Conservation (phyloP, 2,113 vertebrate genomes). For the Camelus bactrianus region DNA sequence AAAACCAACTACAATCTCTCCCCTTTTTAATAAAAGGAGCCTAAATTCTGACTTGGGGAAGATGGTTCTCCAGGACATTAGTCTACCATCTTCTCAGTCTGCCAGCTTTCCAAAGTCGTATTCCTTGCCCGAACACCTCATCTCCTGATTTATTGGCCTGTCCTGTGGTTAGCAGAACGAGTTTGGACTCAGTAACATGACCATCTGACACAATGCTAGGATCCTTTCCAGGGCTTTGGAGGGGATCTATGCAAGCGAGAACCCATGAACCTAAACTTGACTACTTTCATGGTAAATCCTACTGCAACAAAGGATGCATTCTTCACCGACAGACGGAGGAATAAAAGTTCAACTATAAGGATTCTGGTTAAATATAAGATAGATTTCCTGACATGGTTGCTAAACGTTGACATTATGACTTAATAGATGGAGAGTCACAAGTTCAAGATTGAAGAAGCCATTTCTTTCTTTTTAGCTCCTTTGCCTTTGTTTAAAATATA, state of each 20-base stretch:
- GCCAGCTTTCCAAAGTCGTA: no score
- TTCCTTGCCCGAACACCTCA: no score
- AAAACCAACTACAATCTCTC: no score
- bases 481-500: slow-evolving; percentile 51
- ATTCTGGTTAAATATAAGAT: slow-evolving; percentile 19
- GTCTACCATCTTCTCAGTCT: no score
- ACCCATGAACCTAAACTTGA: background rate
- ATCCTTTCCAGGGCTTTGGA: background rate
- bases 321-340: background rate
- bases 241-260: background rate
- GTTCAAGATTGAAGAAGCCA: slow-evolving; percentile 15
- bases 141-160: no score
- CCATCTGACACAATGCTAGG: background rate
- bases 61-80: no score
- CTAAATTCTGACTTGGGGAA: no score
- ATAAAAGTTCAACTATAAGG: slow-evolving; percentile 12
- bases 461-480: slow-evolving; percentile 22
- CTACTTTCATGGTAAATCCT: background rate
- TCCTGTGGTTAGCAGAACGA: no score
- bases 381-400: background rate
- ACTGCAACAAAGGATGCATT: background rate
- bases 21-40: no score
- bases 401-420: background rate
- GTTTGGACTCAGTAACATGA: no score
- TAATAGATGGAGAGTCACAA: background rate